Percentiles rank a stretch among this genome's conserved stretches.
phyloP scores from a whole-genome alignment of 1,140 invertebrate genomes.

The Ectropis grisescens region DNA sequence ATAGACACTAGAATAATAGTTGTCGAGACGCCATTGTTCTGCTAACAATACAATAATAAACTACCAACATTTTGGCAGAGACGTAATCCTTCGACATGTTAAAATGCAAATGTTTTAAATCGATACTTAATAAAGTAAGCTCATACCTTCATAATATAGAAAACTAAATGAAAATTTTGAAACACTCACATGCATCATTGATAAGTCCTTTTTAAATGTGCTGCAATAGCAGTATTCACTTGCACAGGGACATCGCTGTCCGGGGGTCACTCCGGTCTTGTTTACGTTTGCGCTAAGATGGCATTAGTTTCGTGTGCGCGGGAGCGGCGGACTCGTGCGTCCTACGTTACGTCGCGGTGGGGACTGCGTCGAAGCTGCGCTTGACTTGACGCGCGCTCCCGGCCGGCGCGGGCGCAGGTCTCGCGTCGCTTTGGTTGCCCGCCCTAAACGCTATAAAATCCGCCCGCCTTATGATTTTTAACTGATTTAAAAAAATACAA shows the following conservation, averaged over 20 bases:
- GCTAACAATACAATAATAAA: conserved; percentile 5
- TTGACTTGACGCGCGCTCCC: conserved; percentile 10
- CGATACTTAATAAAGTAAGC: too few species aligned
- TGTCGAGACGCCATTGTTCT: conserved; percentile 6
- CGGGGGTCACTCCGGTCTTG: conserved; percentile 35
- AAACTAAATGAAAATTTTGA: too few species aligned
- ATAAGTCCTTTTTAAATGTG: conserved; percentile 27
- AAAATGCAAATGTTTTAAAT: too few species aligned
- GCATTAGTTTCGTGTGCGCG: conserved; percentile 1
- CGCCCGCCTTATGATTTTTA: too few species aligned
- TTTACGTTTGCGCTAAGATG: conserved; percentile 35
- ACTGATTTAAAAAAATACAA: too few species aligned
- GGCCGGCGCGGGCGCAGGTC: conserved; percentile 13
- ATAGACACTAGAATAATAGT: conserved; percentile 6
- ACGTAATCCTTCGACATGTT: too few species aligned
- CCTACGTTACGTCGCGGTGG: conserved; percentile 24
- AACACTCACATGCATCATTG: conserved; percentile 56
- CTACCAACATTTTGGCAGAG: not conserved
- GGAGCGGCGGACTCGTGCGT: conserved; percentile 19
- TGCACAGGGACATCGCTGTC: conserved; percentile 38
- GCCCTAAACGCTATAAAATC: too few species aligned
- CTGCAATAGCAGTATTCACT: conserved; percentile 24
- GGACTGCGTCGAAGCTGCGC: conserved; percentile 31
- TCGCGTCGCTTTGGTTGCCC: too few species aligned
- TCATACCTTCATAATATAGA: too few species aligned